phyloP scores from a whole-genome alignment of 2,797 vertebrate genomes.

The Borostomias antarcticus region DNA sequence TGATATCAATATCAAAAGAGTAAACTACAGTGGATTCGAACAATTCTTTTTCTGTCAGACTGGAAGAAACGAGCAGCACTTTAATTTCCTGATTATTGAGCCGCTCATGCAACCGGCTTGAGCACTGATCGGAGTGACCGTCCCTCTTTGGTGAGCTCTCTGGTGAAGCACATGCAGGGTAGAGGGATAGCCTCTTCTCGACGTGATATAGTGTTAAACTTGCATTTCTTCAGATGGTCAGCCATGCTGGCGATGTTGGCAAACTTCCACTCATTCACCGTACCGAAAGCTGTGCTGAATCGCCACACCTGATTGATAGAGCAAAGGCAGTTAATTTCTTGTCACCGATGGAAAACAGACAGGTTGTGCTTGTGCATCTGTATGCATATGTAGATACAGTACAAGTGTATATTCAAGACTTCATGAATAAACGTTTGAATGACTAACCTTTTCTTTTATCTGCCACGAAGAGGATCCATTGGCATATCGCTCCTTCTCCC shows the following conservation, averaged over 20 bases:
- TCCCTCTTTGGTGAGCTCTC: constrained; percentile 96
- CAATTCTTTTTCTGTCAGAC: constrained; percentile 58
- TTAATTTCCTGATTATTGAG: constrained; percentile 22
- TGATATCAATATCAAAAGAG: constrained; percentile 72
- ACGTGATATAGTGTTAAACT: constrained; percentile 88
- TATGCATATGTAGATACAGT: background rate
- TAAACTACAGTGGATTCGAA: constrained; percentile 67
- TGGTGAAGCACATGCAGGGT: constrained; percentile 97
- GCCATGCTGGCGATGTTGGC: constrained; percentile 98
- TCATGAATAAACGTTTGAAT: background rate
- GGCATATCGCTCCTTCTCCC: constrained; percentile 86
- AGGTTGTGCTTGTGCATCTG: background rate
- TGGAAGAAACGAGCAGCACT: constrained; percentile 57
- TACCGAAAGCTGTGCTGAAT: constrained; percentile 98
- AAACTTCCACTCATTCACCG: constrained; percentile 98
- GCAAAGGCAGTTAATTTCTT: constrained; percentile 1
- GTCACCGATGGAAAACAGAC: background rate
- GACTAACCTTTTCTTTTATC: constrained; percentile 91
- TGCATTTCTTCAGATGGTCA: constrained; percentile 97
- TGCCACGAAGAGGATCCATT: constrained; percentile 91
- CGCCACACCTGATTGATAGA: constrained; percentile 86
- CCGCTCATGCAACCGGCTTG: constrained; percentile 90
- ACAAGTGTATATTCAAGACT: no score
- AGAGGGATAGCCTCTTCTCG: constrained; percentile 92
- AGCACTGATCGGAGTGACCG: constrained; percentile 93